Conservation (phyloP, 2,113 vertebrate genomes). For the Psettodes erumei region DNA sequence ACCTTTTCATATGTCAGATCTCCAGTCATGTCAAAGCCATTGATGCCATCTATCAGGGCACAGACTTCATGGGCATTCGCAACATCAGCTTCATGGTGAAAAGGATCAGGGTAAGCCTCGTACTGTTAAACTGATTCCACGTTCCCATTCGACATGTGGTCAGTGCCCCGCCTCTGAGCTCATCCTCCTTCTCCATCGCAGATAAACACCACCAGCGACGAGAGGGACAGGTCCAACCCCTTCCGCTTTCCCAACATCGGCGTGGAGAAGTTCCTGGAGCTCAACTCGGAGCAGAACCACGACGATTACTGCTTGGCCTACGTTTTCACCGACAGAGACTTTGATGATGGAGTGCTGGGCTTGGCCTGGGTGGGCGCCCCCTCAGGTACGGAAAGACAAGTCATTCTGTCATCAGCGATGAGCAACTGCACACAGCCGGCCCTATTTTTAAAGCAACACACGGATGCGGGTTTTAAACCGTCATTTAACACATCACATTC, state of each 20-base stretch:
- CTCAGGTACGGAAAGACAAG: constrained; percentile 85
- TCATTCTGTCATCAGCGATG: neutral
- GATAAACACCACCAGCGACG: constrained; percentile 95
- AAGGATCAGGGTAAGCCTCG: constrained; percentile 88
- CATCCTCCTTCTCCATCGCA: constrained; percentile 47
- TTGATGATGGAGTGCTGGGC: constrained; percentile 97
- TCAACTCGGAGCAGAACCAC: constrained; percentile 98
- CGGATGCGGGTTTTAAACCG: neutral
- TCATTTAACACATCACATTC: neutral
- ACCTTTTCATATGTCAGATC: constrained; percentile 82
- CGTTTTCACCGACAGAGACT: constrained; percentile 98
- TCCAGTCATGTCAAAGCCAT: constrained; percentile 98
- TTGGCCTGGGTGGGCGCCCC: constrained; percentile 98
- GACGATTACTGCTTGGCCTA: constrained; percentile 99
- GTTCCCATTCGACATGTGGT: neutral
- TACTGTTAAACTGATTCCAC: neutral
- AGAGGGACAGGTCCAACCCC: constrained; percentile 92
- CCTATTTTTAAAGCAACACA: neutral
- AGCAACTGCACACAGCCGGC: neutral
- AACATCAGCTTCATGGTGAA: constrained; percentile 99
- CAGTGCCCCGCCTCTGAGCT: constrained; percentile 2
- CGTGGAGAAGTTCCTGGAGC: constrained; percentile 97
- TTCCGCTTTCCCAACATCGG: constrained; percentile 98
- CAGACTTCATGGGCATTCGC: constrained; percentile 96
- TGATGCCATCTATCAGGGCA: constrained; percentile 98